Evolutionary conservation across 2,113 vertebrate species (phyloP).

Genomic region (Tychaedon coryphoeus): DNA sequence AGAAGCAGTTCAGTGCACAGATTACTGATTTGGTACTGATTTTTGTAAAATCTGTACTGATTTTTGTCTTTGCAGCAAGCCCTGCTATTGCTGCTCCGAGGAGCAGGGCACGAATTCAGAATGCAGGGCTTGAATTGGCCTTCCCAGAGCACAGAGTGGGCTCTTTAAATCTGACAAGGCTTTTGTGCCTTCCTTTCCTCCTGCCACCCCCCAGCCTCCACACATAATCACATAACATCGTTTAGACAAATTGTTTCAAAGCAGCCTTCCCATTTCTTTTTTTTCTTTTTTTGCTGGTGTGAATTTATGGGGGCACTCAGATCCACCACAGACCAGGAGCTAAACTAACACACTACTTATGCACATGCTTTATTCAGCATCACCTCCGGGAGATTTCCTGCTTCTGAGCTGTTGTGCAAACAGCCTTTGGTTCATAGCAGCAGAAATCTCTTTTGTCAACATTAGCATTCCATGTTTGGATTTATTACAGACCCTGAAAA

Average conservation of each 20-base stretch:
- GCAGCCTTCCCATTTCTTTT: neutral
- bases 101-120: neutral
- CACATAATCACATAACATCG: neutral
- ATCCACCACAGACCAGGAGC: neutral
- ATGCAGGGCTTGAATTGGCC: neutral
- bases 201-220: neutral
- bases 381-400: neutral
- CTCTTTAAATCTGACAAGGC: neutral
- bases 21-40: neutral
- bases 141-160: neutral
- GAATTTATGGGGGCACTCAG: neutral
- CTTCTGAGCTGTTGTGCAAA: neutral
- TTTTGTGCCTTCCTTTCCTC: neutral
- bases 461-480: neutral
- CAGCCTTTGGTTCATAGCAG: neutral
- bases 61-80: neutral
- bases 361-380: neutral
- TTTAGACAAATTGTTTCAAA: neutral
- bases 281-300: neutral
- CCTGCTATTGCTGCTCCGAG: neutral
- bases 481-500: neutral
- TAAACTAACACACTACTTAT: neutral
- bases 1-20: neutral
- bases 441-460: conserved; percentile 28
- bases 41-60: no score